Evolutionary conservation across 2,113 vertebrate genomes (phyloP).

Genomic region (Muntiacus muntjak): DNA sequence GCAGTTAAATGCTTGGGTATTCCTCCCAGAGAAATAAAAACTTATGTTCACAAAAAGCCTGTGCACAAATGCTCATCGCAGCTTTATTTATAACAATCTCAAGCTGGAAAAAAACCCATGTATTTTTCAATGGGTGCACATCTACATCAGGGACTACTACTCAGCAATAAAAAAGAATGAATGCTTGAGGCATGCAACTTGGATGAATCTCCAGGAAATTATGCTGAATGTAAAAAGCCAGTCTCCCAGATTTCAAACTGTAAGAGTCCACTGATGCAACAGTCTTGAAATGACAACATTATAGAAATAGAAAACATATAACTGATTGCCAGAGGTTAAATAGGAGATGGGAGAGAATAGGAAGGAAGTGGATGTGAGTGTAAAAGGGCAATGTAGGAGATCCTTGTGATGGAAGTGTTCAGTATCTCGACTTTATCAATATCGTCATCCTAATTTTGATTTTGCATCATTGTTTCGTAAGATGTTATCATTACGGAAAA

Average conservation of each 20-base stretch:
- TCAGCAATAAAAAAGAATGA: not conserved
- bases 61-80: not conserved
- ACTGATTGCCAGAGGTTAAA: not conserved
- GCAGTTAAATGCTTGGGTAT: not conserved
- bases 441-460: not conserved
- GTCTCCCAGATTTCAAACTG: not conserved
- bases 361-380: not conserved
- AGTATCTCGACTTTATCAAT: not conserved
- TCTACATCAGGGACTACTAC: not conserved
- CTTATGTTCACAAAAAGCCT: not conserved
- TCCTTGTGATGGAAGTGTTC: not conserved
- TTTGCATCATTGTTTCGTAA: not conserved
- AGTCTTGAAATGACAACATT: not conserved
- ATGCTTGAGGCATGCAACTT: not conserved
- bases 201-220: not conserved
- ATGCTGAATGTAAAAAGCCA: not conserved
- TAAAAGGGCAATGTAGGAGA: not conserved
- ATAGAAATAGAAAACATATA: not conserved
- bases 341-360: not conserved
- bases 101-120: not conserved
- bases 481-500: not conserved
- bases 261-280: not conserved
- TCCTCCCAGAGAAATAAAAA: conserved; percentile 39
- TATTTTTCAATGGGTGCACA: not conserved
- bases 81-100: not conserved